Percentiles rank a stretch among this genome's conserved stretches.
phyloP scores from a whole-genome alignment of 2,113 vertebrate species.

The Ibidorhyncha struthersii region DNA sequence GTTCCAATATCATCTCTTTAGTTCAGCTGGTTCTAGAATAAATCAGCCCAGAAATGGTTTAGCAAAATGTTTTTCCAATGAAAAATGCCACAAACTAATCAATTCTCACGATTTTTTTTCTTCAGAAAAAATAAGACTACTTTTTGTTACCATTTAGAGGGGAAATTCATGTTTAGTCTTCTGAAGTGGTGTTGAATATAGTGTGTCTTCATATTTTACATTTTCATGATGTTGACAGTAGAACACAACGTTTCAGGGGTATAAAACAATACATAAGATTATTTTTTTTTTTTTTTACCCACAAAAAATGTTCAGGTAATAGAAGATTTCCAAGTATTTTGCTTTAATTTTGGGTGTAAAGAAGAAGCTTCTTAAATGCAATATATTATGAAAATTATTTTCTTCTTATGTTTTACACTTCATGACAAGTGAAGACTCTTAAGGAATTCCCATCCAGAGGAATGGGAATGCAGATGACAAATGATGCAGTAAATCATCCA shows the following conservation, averaged over 20 bases:
- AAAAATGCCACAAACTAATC: neutral
- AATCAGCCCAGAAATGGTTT: neutral
- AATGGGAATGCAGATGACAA: neutral
- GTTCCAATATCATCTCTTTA: neutral
- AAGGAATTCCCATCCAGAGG: neutral
- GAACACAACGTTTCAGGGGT: neutral
- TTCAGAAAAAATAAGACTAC: neutral
- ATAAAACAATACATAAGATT: neutral
- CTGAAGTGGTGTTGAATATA: neutral
- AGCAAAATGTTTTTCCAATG: neutral
- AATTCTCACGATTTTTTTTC: neutral
- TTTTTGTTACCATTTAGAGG: neutral
- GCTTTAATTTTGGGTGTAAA: neutral
- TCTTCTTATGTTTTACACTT: neutral
- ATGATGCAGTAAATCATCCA: neutral
- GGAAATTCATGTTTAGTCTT: neutral
- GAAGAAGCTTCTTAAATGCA: neutral
- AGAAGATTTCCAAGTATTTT: neutral
- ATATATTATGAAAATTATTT: neutral
- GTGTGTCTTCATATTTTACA: neutral
- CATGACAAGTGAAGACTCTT: neutral
- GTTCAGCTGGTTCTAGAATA: neutral
- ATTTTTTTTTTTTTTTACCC: no score
- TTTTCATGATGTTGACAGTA: neutral
- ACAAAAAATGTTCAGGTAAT: neutral